A percentile compares a stretch with the other conserved stretches of the same genome.
phyloP scores from a whole-genome alignment of 2,113 vertebrate genomes.

The Gobio gobio region DNA sequence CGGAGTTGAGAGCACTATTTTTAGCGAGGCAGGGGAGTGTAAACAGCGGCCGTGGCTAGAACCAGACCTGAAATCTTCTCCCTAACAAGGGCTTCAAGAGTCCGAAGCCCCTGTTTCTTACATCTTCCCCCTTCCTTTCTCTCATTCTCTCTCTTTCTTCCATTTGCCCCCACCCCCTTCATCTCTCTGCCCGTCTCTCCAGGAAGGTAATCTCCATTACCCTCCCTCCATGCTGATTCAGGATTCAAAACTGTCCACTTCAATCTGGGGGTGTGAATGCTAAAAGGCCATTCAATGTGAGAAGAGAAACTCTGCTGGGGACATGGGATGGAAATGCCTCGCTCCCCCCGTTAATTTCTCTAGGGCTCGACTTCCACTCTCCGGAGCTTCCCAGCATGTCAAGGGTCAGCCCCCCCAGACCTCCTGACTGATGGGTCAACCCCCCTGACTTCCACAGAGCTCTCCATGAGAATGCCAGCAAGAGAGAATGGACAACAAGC shows the following conservation, averaged over 20 bases:
- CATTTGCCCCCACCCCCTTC: slow-evolving; percentile 47
- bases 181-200: slow-evolving; percentile 61
- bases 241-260: slow-evolving; percentile 68
- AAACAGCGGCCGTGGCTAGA: slow-evolving; percentile 60
- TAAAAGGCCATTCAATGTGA: slow-evolving; percentile 81
- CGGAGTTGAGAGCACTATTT: slow-evolving; percentile 70
- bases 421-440: slow-evolving; percentile 73
- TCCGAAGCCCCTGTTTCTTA: slow-evolving; percentile 49
- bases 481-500: slow-evolving; percentile 39
- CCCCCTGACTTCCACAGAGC: slow-evolving; percentile 31
- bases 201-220: slow-evolving; percentile 60
- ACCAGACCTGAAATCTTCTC: slow-evolving; percentile 54
- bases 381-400: slow-evolving; percentile 68
- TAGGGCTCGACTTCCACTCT: slow-evolving; percentile 72
- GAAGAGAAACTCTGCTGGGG: slow-evolving; percentile 73
- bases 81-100: slow-evolving; percentile 61
- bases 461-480: slow-evolving; percentile 16
- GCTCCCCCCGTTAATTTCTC: slow-evolving; percentile 75
- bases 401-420: slow-evolving; percentile 78
- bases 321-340: slow-evolving; percentile 68
- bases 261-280: slow-evolving; percentile 82
- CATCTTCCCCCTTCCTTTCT: slow-evolving; percentile 51
- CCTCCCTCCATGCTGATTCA: slow-evolving; percentile 25
- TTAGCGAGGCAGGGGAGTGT: slow-evolving; percentile 70
- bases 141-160: slow-evolving; percentile 46